Base-by-base conservation (phyloP, 1,140 invertebrate genomes). In the Drosophila leontia region DNA sequence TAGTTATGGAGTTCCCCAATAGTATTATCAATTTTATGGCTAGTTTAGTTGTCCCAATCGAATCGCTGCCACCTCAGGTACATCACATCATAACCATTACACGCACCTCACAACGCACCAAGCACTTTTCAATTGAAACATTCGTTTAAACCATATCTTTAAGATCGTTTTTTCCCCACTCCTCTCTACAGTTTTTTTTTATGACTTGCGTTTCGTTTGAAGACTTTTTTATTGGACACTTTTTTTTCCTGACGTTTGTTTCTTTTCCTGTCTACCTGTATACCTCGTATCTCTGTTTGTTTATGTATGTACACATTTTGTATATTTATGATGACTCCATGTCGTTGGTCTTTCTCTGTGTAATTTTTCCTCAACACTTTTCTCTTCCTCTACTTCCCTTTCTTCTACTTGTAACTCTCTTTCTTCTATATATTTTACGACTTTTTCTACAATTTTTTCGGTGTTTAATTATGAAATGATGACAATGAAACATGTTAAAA, bases 301-400 rank as follows among this genome's bases (percentile, higher is more conserved):
- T 56, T 70, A 29, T 58, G 62, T 70, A 29, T 58, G 62, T 56
- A 51, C 45, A 62, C 45, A 69, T 61, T 60, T 70, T 63, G 41
- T 80, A 74, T 80, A 78, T 85, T 85, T 85, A 81, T 75, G 82
- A 82, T 75, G 82, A 82, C 78, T 72, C 56, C 63, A 76, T 75
- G 71, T 82, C 51, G 71, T 74, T 82, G 71, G 57, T 70, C 59
- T 75, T 67, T 80, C 76, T 78, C 32, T 83, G 74, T 84, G 84
- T 87, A 87, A 87, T 84, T 83, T 81, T 84, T 82, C 75, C 84
- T 75, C 77, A 84, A 84, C 69, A 88, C 85, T 75, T 80, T 87
- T 88, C 76, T 88, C 63, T 81, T 80, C 67, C 76, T 60, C 79
- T 78, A 62, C 68, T 82, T 56, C 55, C 57, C 37, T 62, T 71